These are phyloP conservation scores for Trachelus troglodyta DNA, from an alignment of 2,888 invertebrate genomes.

Conservation along the genomic window DNA sequence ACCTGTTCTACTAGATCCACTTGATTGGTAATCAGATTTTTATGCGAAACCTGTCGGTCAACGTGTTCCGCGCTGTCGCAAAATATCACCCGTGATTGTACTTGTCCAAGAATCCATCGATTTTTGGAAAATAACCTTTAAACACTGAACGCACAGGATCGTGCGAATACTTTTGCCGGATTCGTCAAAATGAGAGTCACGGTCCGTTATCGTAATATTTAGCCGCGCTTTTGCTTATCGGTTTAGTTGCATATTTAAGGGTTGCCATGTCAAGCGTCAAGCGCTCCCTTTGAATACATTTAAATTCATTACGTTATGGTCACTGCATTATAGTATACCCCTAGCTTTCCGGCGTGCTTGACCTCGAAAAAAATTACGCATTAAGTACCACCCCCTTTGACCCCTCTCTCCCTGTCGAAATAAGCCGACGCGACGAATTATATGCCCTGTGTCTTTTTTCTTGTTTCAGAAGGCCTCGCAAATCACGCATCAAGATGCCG, in stretches of 20 bases:
- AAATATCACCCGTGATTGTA: background rate
- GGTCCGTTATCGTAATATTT: slow-evolving; percentile 52
- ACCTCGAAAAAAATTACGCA: slow-evolving; percentile 9
- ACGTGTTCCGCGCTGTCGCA: background rate
- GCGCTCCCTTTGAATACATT: slow-evolving; percentile 65
- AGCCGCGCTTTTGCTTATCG: slow-evolving; percentile 57
- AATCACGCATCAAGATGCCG: slow-evolving; percentile 33
- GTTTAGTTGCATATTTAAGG: slow-evolving; percentile 61
- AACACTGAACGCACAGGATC: background rate
- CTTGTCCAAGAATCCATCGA: background rate
- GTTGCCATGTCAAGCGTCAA: slow-evolving; percentile 62
- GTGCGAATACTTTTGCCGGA: background rate
- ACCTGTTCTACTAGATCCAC: background rate
- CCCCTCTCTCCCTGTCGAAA: background rate
- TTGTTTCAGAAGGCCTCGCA: slow-evolving; percentile 45
- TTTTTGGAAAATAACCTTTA: background rate
- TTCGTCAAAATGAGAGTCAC: slow-evolving; percentile 38
- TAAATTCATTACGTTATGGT: slow-evolving; percentile 60
- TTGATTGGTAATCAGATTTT: background rate
- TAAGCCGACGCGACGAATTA: background rate
- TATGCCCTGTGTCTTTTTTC: slow-evolving; percentile 23
- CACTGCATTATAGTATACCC: slow-evolving; percentile 35
- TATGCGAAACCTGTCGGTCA: background rate
- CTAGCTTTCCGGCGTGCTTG: background rate
- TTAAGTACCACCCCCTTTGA: slow-evolving; percentile 1